Evolutionary conservation across 2,797 vertebrate species (phyloP), one percentile per base, ranked within the genome.

Genomic region (Pelodytes ibericus): DNA sequence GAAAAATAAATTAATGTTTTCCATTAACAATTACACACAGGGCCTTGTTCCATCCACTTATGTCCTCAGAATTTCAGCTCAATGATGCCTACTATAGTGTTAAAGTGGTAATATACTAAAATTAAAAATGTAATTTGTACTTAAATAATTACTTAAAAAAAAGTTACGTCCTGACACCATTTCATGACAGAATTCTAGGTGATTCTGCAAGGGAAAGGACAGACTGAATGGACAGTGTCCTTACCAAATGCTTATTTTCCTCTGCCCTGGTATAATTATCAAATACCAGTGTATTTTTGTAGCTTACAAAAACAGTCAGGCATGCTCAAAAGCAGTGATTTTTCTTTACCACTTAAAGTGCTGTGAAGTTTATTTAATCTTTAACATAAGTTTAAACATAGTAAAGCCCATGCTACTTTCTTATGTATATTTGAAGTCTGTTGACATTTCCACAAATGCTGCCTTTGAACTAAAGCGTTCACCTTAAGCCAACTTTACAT

Each of bases 311-410:
- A 60, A 60, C 58, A 60, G 58, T 31, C 58, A 30, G 27, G 29
- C 58, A 4, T 60, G 58, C 58, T 60, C 18, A 31, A n/a, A n/a
- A n/a, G 27, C 13, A 31, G 58, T 27, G 27, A 60, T 18, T 60
- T 18, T 60, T 27, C 27, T 58, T 29, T 60, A 31, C 16, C 29
- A n/a, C 58, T 31, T 31, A 31, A 25, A 31, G 31, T n/a, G 16
- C 29, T 60, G 27, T 30, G 31, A 60, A 30, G 58, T 60, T 60
- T 60, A 60, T 60, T 60, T 60, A 60, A 31, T 60, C 13, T 60
- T 31, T 27, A 60, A 31, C 3, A n/a, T 30, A 31, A 30, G 30
- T 60, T 31, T 31, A 60, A 60, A 30, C 58, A 60, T 31, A 18
- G 30, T 5, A 60, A 30, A 31, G 58, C 58, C 1, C 29, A 31